Evolutionary conservation across 1,140 invertebrate species (phyloP).

Genomic region (Drosophila biarmipes): DNA sequence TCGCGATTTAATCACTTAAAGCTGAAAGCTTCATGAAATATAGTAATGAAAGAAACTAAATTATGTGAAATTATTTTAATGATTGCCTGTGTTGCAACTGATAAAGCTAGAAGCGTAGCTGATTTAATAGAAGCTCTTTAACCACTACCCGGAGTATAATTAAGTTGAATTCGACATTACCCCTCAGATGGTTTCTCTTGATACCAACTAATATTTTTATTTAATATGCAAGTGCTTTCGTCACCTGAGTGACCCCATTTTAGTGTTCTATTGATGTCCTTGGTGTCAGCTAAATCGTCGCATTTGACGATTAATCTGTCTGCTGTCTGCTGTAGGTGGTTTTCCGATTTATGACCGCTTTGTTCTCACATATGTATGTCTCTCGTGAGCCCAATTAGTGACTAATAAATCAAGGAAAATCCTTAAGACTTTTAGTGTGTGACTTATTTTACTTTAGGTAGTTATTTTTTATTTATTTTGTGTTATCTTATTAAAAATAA

Average conservation of each 20-base stretch:
- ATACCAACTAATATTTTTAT: constrained; percentile 3
- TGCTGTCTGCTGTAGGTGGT: constrained; percentile 16
- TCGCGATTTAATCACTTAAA: constrained; percentile 10
- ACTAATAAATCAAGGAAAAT: constrained; percentile 61
- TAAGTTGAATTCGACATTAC: constrained; percentile 3
- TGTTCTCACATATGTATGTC: constrained; percentile 21
- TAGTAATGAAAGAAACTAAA: neutral
- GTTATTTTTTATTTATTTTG: neutral
- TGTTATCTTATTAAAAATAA: no score
- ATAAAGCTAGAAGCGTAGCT: constrained; percentile 1
- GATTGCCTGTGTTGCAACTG: constrained; percentile 15
- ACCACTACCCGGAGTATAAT: neutral
- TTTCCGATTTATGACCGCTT: constrained; percentile 55
- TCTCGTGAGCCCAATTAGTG: constrained; percentile 45
- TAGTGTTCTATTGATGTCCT: constrained; percentile 1
- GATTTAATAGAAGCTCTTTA: constrained; percentile 4
- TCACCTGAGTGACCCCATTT: constrained; percentile 16
- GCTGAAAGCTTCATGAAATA: neutral
- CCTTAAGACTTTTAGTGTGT: neutral
- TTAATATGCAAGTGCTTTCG: constrained; percentile 3
- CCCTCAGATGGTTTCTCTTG: neutral
- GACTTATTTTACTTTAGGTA: neutral
- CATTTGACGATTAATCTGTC: constrained; percentile 21
- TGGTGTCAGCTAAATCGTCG: constrained; percentile 10
- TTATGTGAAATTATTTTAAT: constrained; percentile 9